Conservation (phyloP, 2,888 invertebrate genomes). For the Drosophila pseudotakahashii region DNA sequence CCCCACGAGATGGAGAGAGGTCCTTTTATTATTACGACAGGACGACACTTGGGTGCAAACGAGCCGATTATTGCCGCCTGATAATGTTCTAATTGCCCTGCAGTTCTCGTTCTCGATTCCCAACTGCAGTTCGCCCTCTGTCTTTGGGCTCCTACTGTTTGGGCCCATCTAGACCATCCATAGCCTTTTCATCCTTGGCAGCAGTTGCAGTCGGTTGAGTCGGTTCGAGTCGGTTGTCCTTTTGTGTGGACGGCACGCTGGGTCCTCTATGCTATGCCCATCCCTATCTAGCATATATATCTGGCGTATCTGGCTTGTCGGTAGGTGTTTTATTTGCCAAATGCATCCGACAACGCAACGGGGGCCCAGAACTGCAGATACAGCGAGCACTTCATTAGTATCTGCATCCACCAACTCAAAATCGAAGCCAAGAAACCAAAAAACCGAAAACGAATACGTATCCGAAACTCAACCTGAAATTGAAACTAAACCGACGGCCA, state of each 20-base stretch:
- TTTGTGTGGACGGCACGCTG: constrained; percentile 38
- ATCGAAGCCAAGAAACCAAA: background rate
- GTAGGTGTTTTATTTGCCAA: constrained; percentile 76
- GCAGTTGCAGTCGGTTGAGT: constrained; percentile 25
- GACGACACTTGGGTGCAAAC: constrained; percentile 78
- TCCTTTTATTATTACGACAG: constrained; percentile 63
- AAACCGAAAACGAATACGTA: constrained; percentile 13
- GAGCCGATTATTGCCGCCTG: constrained; percentile 79
- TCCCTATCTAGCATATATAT: constrained; percentile 1
- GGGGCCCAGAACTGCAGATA: constrained; percentile 24
- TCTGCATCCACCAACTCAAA: constrained; percentile 22
- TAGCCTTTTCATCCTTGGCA: constrained; percentile 19
- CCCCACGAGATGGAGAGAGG: constrained; percentile 23
- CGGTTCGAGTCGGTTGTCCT: constrained; percentile 23
- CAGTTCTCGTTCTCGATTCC: constrained; percentile 47
- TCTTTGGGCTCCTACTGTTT: constrained; percentile 72
- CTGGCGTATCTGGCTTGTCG: constrained; percentile 31
- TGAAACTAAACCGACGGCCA: constrained; percentile 8
- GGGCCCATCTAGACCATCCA: constrained; percentile 34
- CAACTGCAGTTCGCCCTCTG: constrained; percentile 24
- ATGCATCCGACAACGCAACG: constrained; percentile 40
- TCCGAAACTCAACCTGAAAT: constrained; percentile 14
- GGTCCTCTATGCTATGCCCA: background rate
- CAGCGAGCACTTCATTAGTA: constrained; percentile 72
- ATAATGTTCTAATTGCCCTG: constrained; percentile 79